These are phyloP conservation scores for Zelleria hepariella DNA, from an alignment of 2,888 invertebrate genomes.

Conservation along the genomic window DNA sequence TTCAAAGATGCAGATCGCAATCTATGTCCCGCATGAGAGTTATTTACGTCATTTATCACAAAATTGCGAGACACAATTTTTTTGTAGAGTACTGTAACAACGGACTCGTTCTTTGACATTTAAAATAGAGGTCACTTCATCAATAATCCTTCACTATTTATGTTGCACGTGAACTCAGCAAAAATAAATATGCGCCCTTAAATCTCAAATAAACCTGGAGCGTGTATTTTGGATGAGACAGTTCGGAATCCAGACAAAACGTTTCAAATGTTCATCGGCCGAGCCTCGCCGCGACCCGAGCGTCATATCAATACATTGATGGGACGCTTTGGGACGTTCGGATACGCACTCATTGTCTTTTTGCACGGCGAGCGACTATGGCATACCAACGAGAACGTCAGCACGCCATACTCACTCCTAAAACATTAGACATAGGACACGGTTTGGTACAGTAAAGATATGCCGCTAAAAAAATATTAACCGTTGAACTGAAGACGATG, in stretches of 20 bases:
- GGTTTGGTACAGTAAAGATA: not conserved
- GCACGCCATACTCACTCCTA: not conserved
- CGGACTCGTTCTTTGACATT: no score
- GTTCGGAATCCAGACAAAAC: conserved; percentile 19
- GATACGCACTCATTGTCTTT: conserved; percentile 64
- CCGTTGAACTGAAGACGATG: not conserved
- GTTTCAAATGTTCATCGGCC: not conserved
- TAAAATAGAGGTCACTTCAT: no score
- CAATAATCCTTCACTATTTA: no score
- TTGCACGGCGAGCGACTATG: conserved; percentile 52
- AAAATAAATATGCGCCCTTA: no score
- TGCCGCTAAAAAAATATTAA: not conserved
- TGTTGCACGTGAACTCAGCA: no score
- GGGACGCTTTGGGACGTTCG: conserved; percentile 62
- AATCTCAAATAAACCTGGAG: not conserved
- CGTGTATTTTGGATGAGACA: not conserved
- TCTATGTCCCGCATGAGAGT: not conserved
- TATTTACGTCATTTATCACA: not conserved
- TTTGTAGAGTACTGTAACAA: not conserved
- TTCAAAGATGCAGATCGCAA: not conserved
- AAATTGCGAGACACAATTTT: not conserved
- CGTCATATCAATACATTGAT: conserved; percentile 55
- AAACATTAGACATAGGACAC: not conserved
- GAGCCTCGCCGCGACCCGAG: conserved; percentile 20
- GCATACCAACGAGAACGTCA: conserved; percentile 52